These are phyloP conservation scores for Parelbella ahira DNA, from an alignment of 2,888 invertebrate genomes.

Conservation along the genomic window DNA sequence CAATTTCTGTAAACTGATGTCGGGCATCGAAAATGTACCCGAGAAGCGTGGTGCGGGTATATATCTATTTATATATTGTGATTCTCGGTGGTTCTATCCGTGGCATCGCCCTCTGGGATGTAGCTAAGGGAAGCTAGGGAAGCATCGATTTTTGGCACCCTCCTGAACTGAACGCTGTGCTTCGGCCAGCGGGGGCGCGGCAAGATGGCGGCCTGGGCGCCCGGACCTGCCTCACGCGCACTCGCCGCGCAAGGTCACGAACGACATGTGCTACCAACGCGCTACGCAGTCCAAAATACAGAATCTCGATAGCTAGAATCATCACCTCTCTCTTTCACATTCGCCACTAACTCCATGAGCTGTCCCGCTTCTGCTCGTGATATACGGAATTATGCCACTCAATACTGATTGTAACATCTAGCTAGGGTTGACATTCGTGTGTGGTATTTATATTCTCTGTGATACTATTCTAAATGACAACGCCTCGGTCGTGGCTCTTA, in stretches of 20 bases:
- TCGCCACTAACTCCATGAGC: conserved; percentile 29
- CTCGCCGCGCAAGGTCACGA: conserved; percentile 64
- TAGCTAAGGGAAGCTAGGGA: conserved; percentile 59
- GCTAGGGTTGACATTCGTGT: conserved; percentile 32
- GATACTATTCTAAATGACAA: conserved; percentile 2
- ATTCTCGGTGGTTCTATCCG: conserved; percentile 42
- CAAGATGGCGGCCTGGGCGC: conserved; percentile 69
- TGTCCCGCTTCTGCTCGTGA: conserved; percentile 47
- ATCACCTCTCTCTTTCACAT: conserved; percentile 45
- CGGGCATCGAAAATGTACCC: no score
- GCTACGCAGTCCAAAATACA: conserved; percentile 67
- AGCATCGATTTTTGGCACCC: conserved; percentile 78
- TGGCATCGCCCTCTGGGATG: conserved; percentile 59
- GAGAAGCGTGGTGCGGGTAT: no score
- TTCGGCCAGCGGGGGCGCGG: conserved; percentile 44
- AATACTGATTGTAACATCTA: conserved; percentile 44
- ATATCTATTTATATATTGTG: conserved; percentile 20
- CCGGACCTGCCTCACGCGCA: conserved; percentile 75
- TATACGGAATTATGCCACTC: conserved; percentile 52
- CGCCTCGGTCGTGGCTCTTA: no score
- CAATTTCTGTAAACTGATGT: no score
- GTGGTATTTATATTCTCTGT: neutral
- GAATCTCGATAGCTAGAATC: conserved; percentile 55
- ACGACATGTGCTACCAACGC: conserved; percentile 57
- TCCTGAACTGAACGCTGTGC: conserved; percentile 36